Base-by-base conservation (phyloP, 2,888 invertebrate genomes). In the Oeneis ivallda region DNA sequence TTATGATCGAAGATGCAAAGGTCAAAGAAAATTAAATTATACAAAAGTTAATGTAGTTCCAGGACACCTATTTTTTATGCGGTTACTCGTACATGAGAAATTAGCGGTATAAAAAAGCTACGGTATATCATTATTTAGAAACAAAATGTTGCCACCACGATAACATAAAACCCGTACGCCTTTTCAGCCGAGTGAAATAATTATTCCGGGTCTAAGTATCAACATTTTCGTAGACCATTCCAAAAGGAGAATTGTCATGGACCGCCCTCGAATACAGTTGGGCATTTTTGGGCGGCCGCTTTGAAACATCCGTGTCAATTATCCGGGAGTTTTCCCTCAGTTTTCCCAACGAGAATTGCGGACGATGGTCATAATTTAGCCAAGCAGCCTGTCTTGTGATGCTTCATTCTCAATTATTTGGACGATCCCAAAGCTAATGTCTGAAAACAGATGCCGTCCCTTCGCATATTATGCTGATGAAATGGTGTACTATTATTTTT, bases 251-350 rank as follows among this genome's bases (percentile, higher is more conserved):
- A 72, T 68, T 62, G 66, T 69, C 57, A 65, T 68, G 63, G 65
- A 52, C 65, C 63, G 60, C 63, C 68, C 64, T 62, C 66, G 62
- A 69, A 72, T 76, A 15, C 15, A 15, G 47, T 57, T 26, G 41
- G 49, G 41, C 52, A 52, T 61, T 45, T 58, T 45, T 17, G 77
- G 77, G 74, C 73, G 71, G 81, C 79, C 82, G 76, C 85, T 84
- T 75, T 72, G 80, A 75, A 79, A 82, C 84, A 87, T 85, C 82
- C 80, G 80, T 85, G 87, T 87, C 88, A 88, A 88, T 88, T 89
- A 88, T 85, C 84, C 81, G 78, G 79, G 86, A 83, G 83, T 85
- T 88, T 85, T 80, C 82, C 82, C 82, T 19, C 56, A 56, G 56
- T 56, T 56, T 56, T n/a, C 19, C 39, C 56, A 15, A 75, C 83